Conservation (phyloP, 2,113 vertebrate species). For the Laterallus jamaicensis region DNA sequence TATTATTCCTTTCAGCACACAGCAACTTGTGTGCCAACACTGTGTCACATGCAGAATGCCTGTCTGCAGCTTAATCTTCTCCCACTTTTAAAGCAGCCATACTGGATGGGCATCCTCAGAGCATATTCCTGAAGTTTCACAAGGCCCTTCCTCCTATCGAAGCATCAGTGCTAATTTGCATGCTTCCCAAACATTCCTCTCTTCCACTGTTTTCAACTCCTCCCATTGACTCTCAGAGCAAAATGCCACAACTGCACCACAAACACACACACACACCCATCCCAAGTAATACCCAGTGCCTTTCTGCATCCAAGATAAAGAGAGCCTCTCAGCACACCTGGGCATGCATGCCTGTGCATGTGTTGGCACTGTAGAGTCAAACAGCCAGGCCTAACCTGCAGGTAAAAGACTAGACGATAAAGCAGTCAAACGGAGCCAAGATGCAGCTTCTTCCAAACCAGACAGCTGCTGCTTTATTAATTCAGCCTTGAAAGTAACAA, state of each 20-base stretch:
- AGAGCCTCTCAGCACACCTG: neutral
- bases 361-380: neutral
- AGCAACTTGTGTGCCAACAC: neutral
- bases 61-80: neutral
- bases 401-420: neutral
- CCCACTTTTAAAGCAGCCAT: neutral
- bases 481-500: neutral
- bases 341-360: rapidly evolving
- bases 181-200: neutral
- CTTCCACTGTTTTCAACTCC: neutral
- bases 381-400: neutral
- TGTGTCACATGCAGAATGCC: neutral
- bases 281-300: neutral
- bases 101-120: neutral
- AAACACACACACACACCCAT: too few species aligned
- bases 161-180: rapidly evolving
- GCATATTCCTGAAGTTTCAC: neutral
- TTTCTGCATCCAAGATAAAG: neutral
- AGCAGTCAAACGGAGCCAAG: neutral
- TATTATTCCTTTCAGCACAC: neutral
- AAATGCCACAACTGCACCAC: neutral
- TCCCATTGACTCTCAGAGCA: neutral
- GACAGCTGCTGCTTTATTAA: neutral
- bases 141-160: neutral
- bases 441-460: neutral